Conservation (phyloP, 2,113 vertebrate species). For the Nipponia nippon region DNA sequence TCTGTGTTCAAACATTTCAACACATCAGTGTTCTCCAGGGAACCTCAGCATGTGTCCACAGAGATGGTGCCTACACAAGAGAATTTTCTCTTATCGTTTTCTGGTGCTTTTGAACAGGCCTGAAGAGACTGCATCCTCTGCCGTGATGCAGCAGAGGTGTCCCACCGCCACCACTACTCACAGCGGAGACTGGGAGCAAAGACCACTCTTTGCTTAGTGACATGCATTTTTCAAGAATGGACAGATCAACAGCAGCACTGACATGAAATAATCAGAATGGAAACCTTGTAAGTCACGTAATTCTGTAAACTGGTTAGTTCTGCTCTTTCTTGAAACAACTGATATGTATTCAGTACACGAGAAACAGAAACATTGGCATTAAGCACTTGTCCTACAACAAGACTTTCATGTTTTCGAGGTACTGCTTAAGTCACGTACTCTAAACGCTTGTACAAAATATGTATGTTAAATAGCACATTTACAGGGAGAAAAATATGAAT, state of each 20-base stretch:
- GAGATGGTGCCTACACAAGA: not conserved
- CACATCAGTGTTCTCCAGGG: not conserved
- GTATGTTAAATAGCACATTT: not conserved
- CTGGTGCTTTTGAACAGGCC: not conserved
- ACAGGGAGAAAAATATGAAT: not conserved
- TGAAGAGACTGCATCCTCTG: not conserved
- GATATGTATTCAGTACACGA: not conserved
- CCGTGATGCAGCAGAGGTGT: not conserved
- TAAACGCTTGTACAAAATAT: not conserved
- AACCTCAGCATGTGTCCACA: not conserved
- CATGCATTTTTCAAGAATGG: not conserved
- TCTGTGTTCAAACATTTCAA: conserved; percentile 11
- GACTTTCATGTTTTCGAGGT: not conserved
- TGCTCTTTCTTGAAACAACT: not conserved
- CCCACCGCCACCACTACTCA: not conserved
- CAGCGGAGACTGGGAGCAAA: not conserved
- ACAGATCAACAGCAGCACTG: not conserved
- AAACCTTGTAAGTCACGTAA: not conserved
- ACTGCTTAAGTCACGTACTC: not conserved
- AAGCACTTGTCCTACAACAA: not conserved
- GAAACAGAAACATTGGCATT: not conserved
- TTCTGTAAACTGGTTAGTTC: not conserved
- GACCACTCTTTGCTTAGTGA: not conserved
- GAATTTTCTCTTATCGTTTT: not conserved
- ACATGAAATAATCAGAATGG: not conserved